Conservation (phyloP, 2,113 vertebrate genomes). For the Eulemur macaco region DNA sequence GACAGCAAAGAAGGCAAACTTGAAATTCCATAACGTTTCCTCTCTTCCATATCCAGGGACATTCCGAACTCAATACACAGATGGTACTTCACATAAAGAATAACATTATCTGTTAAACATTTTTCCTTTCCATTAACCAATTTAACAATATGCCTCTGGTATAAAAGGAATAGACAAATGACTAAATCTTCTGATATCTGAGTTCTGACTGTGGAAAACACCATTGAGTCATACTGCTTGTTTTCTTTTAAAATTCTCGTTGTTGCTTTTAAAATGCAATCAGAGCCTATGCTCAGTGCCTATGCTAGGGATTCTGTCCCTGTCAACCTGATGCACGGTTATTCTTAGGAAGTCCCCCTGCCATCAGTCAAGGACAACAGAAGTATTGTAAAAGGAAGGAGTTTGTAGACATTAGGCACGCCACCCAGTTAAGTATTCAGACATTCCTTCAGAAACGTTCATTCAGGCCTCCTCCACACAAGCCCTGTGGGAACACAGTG, state of each 20-base stretch:
- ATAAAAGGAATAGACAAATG: slow-evolving; percentile 77
- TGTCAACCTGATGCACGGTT: background rate
- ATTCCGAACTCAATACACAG: slow-evolving; percentile 75
- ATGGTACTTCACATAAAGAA: slow-evolving; percentile 79
- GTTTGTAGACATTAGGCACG: background rate
- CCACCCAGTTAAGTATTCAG: too few species aligned
- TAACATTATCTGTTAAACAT: slow-evolving; percentile 80
- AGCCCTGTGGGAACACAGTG: background rate
- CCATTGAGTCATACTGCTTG: slow-evolving; percentile 50
- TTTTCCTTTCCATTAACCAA: slow-evolving; percentile 83
- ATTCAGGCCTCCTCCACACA: background rate
- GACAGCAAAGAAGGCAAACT: slow-evolving; percentile 77
- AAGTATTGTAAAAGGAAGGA: fast-evolving
- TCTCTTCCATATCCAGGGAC: slow-evolving; percentile 71
- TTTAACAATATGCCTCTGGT: slow-evolving; percentile 81
- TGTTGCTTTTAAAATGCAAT: background rate
- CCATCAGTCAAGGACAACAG: background rate
- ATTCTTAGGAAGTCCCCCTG: background rate
- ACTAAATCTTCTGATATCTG: slow-evolving; percentile 74
- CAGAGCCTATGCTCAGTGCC: background rate
- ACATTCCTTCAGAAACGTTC: too few species aligned
- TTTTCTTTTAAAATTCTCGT: background rate
- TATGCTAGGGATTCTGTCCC: background rate
- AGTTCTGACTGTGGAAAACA: slow-evolving; percentile 56
- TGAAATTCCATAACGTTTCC: slow-evolving; percentile 77